Conservation (phyloP, 2,888 invertebrate species). For the Bembecia ichneumoniformis region DNA sequence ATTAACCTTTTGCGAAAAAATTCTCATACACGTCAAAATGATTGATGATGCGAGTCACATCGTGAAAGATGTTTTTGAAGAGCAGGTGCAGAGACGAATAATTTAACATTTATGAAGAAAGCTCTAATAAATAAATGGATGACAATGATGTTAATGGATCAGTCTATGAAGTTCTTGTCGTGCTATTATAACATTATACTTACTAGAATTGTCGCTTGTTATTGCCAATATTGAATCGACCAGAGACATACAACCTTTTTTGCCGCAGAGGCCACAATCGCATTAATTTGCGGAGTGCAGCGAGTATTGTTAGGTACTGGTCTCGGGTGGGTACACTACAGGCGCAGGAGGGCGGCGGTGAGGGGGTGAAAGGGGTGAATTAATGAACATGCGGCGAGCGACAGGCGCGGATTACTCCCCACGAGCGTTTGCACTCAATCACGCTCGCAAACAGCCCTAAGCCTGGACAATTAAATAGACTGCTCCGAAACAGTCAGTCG, state of each 20-base stretch:
- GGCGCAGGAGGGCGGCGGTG: conserved; percentile 12
- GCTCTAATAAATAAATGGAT: no score
- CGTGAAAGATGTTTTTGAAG: conserved; percentile 31
- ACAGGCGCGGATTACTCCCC: conserved; percentile 67
- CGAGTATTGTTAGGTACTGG: conserved; percentile 34
- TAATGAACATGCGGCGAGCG: conserved; percentile 67
- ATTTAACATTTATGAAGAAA: background rate
- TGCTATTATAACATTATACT: no score
- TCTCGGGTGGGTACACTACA: conserved; percentile 8
- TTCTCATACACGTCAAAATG: conserved; percentile 38
- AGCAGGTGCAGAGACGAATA: conserved; percentile 5
- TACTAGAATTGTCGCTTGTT: no score
- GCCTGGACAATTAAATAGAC: conserved; percentile 66
- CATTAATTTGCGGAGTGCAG: conserved; percentile 66
- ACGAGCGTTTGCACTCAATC: conserved; percentile 68
- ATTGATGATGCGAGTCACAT: conserved; percentile 42
- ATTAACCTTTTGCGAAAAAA: conserved; percentile 48
- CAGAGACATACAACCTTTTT: conserved; percentile 34
- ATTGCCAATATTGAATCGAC: conserved; percentile 10
- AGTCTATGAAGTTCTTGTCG: no score
- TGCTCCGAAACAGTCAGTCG: conserved; percentile 59
- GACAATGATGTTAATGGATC: no score
- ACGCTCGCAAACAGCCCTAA: conserved; percentile 67
- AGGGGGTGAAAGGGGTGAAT: conserved; percentile 38
- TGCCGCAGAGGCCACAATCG: conserved; percentile 50